Conservation (phyloP, 1,140 invertebrate species). For the Saccostrea cuccullata region DNA sequence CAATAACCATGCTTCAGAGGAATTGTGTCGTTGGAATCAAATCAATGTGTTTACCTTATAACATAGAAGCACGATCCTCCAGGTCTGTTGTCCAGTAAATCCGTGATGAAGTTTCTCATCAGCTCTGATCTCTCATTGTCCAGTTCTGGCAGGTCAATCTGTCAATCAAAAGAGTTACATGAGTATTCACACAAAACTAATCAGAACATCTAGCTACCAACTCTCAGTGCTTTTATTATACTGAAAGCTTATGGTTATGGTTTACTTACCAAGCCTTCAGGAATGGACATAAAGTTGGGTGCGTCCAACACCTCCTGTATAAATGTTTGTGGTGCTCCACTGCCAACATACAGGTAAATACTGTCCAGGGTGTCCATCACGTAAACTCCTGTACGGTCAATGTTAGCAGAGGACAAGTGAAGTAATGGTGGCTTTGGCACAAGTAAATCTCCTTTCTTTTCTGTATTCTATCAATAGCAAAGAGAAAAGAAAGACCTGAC, state of each 20-base stretch:
- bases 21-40: background rate
- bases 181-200: background rate
- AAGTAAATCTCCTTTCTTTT: conserved; percentile 54
- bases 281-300: conserved; percentile 81
- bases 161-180: conserved; percentile 42
- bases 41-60: conserved; percentile 84
- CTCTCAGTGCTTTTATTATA: no score
- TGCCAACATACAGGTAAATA: conserved; percentile 93
- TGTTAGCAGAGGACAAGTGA: conserved; percentile 84
- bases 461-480: conserved; percentile 55
- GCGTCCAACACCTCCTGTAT: conserved; percentile 87
- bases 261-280: conserved; percentile 84
- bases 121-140: conserved; percentile 87
- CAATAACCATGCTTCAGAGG: no score
- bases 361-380: conserved; percentile 91
- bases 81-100: conserved; percentile 91
- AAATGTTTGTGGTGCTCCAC: conserved; percentile 87
- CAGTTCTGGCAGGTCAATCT: conserved; percentile 88
- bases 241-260: background rate
- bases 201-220: no score
- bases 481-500: background rate
- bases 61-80: conserved; percentile 88
- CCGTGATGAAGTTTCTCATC: conserved; percentile 89
- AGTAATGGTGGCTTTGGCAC: conserved; percentile 80
- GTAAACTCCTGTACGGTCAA: conserved; percentile 94